Base-by-base conservation (phyloP, 1,140 invertebrate species). In the Pissodes strobi region DNA sequence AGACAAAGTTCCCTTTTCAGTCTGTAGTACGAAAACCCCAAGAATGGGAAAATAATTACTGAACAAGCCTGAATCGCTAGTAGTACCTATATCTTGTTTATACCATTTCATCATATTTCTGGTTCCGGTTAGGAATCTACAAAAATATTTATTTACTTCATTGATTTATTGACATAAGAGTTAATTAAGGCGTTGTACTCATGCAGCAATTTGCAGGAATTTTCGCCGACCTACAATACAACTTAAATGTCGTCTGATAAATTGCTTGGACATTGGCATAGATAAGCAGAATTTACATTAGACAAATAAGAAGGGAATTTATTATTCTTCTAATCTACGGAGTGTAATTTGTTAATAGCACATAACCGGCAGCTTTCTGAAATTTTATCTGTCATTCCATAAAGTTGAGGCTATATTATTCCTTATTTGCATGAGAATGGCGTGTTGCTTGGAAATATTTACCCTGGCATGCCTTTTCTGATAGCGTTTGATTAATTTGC, bases 301-400 rank as follows among this genome's bases (percentile, higher is more conserved):
- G 45, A 48, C 45, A 48, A 48, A 48, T 48, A 48, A 48, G 45
- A 48, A 19, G 45, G 19, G 22, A 22, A 48, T 48, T 48, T 48
- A 22, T 48, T 48, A 23, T 48, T 13, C 45, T 48, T 48, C 18
- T 48, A 48, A 48, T 48, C 45, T 23, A 10, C 18, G 45, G 45
- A 48, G 22, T 48, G 45, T 23, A 48, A 48, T 48, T 48, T 48
- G 45, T 48, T 48, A 48, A 48, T 48, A 23, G 45, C 12, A 22
- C 45, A 48, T 48, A 21, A 48, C 45, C 18, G 45, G 45, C 45
- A 23, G 22, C 22, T 48, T 48, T 48, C 45, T 12, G 19, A 12
- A 10, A 13, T 22, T 22, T 22, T 48, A 19, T 48, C 45, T 48
- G 45, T 48, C 45, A 23, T 23, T 48, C 45, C 45, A 48, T 48